phyloP scores from a whole-genome alignment of 2,113 vertebrate species.

The Vireo altiloquus region DNA sequence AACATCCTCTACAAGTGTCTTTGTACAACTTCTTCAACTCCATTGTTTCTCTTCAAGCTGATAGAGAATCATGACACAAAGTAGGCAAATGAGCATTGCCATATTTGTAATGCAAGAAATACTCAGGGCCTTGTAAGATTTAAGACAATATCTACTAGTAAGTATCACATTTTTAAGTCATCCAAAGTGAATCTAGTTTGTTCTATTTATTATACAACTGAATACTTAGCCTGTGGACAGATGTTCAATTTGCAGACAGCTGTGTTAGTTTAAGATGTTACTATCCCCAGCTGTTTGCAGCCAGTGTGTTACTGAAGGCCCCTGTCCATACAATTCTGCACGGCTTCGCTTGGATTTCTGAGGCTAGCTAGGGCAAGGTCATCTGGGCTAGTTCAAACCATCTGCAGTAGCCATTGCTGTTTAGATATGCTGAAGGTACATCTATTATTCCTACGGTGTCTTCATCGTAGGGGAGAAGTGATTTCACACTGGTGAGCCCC shows the following conservation, averaged over 20 bases:
- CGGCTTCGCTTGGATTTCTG: neutral
- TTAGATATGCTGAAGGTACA: neutral
- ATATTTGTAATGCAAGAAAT: neutral
- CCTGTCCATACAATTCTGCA: neutral
- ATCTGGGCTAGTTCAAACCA: neutral
- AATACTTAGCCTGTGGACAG: conserved; percentile 3
- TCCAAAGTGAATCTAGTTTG: neutral
- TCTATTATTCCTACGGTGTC: accelerated
- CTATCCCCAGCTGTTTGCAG: conserved; percentile 21
- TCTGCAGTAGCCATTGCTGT: neutral
- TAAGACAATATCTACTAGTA: neutral
- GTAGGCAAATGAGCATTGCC: neutral
- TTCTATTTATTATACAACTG: neutral
- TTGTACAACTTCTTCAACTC: neutral
- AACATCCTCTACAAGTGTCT: neutral
- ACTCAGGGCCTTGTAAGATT: neutral
- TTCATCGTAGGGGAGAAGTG: neutral
- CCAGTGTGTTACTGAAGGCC: neutral
- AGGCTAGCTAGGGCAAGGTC: neutral
- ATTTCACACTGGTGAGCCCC: neutral
- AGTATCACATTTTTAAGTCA: neutral
- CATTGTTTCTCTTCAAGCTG: neutral
- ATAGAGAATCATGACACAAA: neutral
- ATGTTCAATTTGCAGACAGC: conserved; percentile 35
- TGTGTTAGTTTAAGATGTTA: conserved; percentile 35